These are phyloP conservation scores for Xenopus borealis DNA, from an alignment of 2,113 vertebrate species.

Conservation along the genomic window DNA sequence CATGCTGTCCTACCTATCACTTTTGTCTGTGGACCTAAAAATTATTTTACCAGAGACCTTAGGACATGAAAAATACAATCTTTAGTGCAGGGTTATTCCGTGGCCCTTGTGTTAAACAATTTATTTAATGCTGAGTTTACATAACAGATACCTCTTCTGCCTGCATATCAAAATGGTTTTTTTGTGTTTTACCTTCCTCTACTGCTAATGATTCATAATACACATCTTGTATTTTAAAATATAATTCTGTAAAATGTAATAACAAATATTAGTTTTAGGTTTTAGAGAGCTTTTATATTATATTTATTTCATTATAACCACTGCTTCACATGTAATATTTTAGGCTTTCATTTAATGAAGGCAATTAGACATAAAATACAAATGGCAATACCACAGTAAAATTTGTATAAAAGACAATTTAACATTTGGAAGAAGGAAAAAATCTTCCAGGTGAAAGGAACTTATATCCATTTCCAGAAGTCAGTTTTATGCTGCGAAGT, in stretches of 20 bases:
- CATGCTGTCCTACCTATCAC: too few species aligned
- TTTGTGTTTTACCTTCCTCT: background rate
- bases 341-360: slow-evolving; percentile 44
- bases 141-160: background rate
- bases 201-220: background rate
- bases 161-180: background rate
- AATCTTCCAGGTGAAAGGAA: slow-evolving; percentile 89
- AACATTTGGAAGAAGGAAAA: slow-evolving; percentile 95
- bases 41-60: too few species aligned
- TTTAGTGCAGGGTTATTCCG: too few species aligned
- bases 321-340: slow-evolving; percentile 32
- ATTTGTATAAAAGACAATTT: slow-evolving; percentile 46
- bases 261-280: too few species aligned
- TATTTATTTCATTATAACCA: slow-evolving; percentile 11
- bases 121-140: background rate
- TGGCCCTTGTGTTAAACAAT: too few species aligned
- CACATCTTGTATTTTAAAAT: background rate
- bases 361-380: slow-evolving; percentile 50
- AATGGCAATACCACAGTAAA: slow-evolving; percentile 39
- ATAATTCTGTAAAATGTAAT: background rate
- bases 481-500: slow-evolving; percentile 74
- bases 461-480: slow-evolving; percentile 88
- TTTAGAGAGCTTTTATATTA: background rate
- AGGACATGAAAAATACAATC: too few species aligned
- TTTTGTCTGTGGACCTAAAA: too few species aligned